These are phyloP conservation scores for Cinclus mexicanus DNA, from an alignment of 2,113 vertebrate species.

Conservation along the genomic window DNA sequence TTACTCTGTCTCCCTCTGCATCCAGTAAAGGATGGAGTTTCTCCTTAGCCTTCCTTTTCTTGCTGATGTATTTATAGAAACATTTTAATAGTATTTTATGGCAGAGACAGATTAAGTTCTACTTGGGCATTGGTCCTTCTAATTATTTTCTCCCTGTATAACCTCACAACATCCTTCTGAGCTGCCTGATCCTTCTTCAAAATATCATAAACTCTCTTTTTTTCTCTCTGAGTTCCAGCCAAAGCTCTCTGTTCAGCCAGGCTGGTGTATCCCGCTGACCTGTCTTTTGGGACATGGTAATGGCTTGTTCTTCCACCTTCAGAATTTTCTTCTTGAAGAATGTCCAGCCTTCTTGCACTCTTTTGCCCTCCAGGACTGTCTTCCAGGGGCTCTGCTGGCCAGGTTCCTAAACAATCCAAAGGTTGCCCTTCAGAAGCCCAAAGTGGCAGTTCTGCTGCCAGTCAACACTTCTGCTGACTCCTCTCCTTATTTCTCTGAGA, in stretches of 20 bases:
- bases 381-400: background rate
- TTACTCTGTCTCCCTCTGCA: background rate
- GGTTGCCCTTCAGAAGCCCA: background rate
- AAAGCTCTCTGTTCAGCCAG: background rate
- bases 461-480: background rate
- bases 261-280: background rate
- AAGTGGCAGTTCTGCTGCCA: background rate
- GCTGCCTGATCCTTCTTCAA: background rate
- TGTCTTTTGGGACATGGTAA: fast-evolving
- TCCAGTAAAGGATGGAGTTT: background rate
- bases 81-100: background rate
- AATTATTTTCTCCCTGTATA: background rate
- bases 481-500: background rate
- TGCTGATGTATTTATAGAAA: background rate
- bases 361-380: background rate
- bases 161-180: background rate
- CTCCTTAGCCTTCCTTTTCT: background rate
- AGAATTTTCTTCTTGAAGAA: background rate
- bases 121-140: background rate
- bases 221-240: fast-evolving
- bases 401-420: background rate
- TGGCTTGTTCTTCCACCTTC: background rate
- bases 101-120: background rate
- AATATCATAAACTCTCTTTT: background rate
- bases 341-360: background rate